phyloP scores from a whole-genome alignment of 2,888 invertebrate genomes.

The Diarsia rubi region DNA sequence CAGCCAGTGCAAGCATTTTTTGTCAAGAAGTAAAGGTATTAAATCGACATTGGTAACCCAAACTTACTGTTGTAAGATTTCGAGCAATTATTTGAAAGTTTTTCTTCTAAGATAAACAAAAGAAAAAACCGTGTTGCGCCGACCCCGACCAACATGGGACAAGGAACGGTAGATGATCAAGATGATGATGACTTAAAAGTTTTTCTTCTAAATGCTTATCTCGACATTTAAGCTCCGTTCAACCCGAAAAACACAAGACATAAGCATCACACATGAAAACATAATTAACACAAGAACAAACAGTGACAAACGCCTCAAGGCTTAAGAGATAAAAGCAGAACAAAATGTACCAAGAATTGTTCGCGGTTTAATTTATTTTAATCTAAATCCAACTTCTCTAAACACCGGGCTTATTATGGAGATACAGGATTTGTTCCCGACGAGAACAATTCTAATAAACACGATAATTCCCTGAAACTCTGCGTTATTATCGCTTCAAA shows the following conservation, averaged over 20 bases:
- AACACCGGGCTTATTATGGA: constrained; percentile 55
- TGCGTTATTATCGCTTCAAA: constrained; percentile 40
- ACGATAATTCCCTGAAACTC: constrained; percentile 38
- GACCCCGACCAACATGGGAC: no score
- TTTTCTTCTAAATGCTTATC: background rate
- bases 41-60: background rate
- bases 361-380: constrained; percentile 62
- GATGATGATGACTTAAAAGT: background rate
- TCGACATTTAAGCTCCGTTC: background rate
- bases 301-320: constrained; percentile 42
- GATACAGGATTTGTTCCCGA: constrained; percentile 55
- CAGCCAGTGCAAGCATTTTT: no score
- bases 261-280: constrained; percentile 30
- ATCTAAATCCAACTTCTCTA: constrained; percentile 56
- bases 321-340: constrained; percentile 43
- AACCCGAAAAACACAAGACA: background rate
- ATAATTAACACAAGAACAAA: constrained; percentile 37
- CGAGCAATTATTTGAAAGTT: background rate
- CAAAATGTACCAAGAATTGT: constrained; percentile 55
- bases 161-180: no score
- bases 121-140: no score
- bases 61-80: background rate
- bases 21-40: background rate
- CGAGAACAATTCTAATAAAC: constrained; percentile 48
- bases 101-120: background rate